These are phyloP conservation scores for Globodera ellingtonae DNA, from an alignment of 1,140 invertebrate species.

Conservation along the genomic window DNA sequence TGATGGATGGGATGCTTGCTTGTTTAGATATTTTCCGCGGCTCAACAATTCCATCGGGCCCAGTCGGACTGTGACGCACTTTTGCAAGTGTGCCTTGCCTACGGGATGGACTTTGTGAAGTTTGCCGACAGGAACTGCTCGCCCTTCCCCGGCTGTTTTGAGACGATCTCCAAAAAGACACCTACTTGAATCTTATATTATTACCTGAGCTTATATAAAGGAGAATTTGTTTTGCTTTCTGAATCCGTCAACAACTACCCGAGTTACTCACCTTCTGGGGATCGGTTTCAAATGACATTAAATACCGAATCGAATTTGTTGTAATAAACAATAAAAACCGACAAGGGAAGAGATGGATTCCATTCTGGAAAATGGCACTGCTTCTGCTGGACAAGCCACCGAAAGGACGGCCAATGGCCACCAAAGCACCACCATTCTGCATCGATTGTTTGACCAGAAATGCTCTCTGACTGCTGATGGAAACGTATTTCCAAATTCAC, in stretches of 20 bases:
- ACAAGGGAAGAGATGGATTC: not conserved
- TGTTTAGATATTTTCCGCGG: conserved; percentile 15
- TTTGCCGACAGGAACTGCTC: conserved; percentile 22
- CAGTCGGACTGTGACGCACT: conserved; percentile 31
- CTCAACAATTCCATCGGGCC: conserved; percentile 20
- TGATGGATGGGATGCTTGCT: not conserved
- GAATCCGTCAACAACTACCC: too few relatives aligned
- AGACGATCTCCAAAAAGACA: not conserved
- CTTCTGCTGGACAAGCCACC: not conserved
- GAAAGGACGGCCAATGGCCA: conserved; percentile 14
- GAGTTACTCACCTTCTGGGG: too few relatives aligned
- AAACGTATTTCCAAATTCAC: not conserved
- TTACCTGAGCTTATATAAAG: too few relatives aligned
- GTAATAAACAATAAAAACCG: too few relatives aligned
- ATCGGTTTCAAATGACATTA: too few relatives aligned
- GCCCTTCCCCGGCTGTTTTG: not conserved
- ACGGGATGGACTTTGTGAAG: conserved; percentile 35
- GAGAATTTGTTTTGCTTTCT: too few relatives aligned
- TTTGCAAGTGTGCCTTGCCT: conserved; percentile 30
- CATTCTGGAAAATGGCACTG: not conserved
- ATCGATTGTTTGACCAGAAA: not conserved
- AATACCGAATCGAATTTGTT: too few relatives aligned
- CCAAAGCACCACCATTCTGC: conserved; percentile 3
- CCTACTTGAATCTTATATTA: not conserved
- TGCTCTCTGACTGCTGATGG: not conserved